Evolutionary conservation across 1,140 invertebrate species (phyloP), one percentile per base, ranked within the genome.

Genomic region (Ips nitidus): DNA sequence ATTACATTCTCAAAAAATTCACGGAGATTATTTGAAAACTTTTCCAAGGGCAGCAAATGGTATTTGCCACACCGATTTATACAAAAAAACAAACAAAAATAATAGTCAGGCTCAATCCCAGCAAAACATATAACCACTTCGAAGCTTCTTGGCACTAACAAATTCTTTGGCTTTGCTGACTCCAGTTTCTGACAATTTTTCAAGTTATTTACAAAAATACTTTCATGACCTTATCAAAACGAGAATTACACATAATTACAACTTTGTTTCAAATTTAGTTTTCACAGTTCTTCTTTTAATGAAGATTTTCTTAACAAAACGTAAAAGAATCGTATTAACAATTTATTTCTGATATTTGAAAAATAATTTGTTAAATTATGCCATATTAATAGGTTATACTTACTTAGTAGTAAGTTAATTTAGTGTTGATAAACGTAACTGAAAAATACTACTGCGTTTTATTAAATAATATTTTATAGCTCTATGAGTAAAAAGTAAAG

Each of bases 21-120:
- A 80, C 74, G 72, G 78, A 80, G 78, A 80, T 80, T 77, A 80
- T 79, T 77, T 76, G 78, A 78, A 80, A 80, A 80, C 77, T 73
- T 55, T 75, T 73, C 39, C 2, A 56, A 73, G 68, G 75, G 75
- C 75, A 72, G 73, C 72, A 69, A 69, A 74, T 61, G 41, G 22
- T 50, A 55, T 68, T 71, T 67, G 58, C 68, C 37, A 64, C 69
- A 41, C 68, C 52, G 59, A 69, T 67, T 63, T 73, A 73, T 70
- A 74, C 73, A 71, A 59, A 22, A 22, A 22, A 22, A 22, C 22
- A 22, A 22, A 22, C 22, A 22, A 77, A 66, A 76, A 72, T 73
- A 64, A 76, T 65, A 76, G 74, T 78, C 73, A 79, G 76, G 77
- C 76, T 78, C 76, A 75, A 75, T 42, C 69, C 71, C 74, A 78